Evolutionary conservation across 2,113 vertebrate genomes (phyloP), one percentile per base, ranked within the genome.

Genomic region (Plotosus lineatus): DNA sequence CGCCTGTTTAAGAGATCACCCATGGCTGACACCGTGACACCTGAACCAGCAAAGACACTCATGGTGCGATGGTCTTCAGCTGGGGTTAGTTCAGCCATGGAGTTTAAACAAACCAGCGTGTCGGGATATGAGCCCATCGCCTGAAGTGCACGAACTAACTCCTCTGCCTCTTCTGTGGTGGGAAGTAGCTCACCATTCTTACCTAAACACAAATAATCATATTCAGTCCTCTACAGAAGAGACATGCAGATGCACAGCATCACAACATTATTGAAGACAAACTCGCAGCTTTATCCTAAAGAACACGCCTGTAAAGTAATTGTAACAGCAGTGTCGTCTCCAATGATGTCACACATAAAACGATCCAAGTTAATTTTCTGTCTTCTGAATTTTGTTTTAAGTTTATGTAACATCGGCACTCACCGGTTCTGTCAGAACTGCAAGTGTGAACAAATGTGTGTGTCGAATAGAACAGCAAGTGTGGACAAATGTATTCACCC

Each of bases 151-250:
- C 98, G 94, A 84, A 99, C 98, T 86, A 99, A 92, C 89, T 99
- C 98, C 89, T 99, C 98, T 0, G 98, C 98, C 91, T 99, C 98
- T 91, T 99, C 98, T 1, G 97, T 98, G 17, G 97, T 99, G 0
- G 98, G 98, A 80, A 99, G 92, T 74, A 99, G 93, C 85, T 99
- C 98, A 81, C 97, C 98, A 3, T 99, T 99, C 90, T 99, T 99
- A 90, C 96, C 98, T 99, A 85, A 44, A 88, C 68, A 90, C 88
- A 68, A 46, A 81, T 56, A 51, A n/a, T 72, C 33, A 15, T 83
- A n/a, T 6, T 84, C 33, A 87, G 14, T 65, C 15, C 14, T n/a
- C 50, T 77, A 66, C 53, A 63, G 33, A 55, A 71, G 48, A 75
- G 3, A 28, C 40, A 38, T 31, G 48, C 33, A 63, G 3, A 46